phyloP scores from a whole-genome alignment of 1,140 invertebrate species.

The Bursaphelenchus mucronatus region DNA sequence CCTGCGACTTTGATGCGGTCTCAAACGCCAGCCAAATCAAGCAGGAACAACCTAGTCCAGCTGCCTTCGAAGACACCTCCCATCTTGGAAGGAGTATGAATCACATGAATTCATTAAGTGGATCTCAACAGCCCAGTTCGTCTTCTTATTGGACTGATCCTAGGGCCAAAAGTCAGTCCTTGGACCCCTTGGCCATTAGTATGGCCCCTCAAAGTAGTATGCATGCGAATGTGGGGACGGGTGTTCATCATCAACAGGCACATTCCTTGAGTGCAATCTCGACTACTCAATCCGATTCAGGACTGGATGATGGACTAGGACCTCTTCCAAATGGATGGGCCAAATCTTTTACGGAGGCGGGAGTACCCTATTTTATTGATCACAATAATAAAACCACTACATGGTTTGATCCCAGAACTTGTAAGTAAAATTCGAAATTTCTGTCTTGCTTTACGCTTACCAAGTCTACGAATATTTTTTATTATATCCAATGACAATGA shows the following conservation, averaged over 20 bases:
- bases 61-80: too few species aligned
- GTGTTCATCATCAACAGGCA: constrained; percentile 6
- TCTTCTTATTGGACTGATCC: constrained; percentile 9
- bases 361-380: constrained; percentile 23
- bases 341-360: constrained; percentile 4
- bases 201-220: neutral
- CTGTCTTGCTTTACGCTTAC: too few species aligned
- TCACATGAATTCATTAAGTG: constrained; percentile 6
- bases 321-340: constrained; percentile 23
- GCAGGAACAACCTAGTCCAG: neutral
- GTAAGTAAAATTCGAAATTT: neutral
- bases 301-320: constrained; percentile 18
- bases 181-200: constrained; percentile 17
- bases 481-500: too few species aligned
- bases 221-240: neutral
- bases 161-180: constrained; percentile 18
- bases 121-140: neutral
- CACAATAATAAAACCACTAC: constrained; percentile 24
- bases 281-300: neutral
- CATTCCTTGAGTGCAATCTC: constrained; percentile 19
- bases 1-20: constrained; percentile 21
- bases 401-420: constrained; percentile 19
- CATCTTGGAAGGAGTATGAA: constrained; percentile 9
- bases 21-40: neutral
- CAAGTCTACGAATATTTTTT: too few species aligned